A percentile compares a stretch with the other conserved stretches of the same genome.
Conservation (phyloP, 2,113 vertebrate species). For the Ammospiza caudacuta region DNA sequence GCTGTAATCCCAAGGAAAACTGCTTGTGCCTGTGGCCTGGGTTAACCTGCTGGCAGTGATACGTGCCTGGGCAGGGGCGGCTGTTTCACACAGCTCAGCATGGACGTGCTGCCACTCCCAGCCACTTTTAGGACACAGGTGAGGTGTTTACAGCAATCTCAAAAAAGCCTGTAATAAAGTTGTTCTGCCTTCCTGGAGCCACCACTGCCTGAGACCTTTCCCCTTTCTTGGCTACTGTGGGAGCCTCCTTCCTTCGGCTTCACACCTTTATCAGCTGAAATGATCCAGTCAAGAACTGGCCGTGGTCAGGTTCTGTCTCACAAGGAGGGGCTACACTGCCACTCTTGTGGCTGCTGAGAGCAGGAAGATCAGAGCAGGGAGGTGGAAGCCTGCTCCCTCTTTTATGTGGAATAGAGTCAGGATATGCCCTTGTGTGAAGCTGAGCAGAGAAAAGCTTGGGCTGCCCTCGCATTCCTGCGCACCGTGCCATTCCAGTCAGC, state of each 20-base stretch:
- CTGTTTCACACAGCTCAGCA: slow-evolving; percentile 23
- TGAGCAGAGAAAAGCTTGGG: background rate
- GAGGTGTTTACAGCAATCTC: slow-evolving; percentile 15
- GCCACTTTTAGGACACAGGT: background rate
- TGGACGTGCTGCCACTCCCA: slow-evolving; percentile 38
- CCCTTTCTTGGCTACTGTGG: background rate
- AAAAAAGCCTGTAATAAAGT: background rate
- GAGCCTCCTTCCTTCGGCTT: background rate
- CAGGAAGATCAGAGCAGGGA: background rate
- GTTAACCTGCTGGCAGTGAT: slow-evolving; percentile 37
- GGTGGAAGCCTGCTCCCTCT: background rate
- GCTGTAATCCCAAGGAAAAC: background rate
- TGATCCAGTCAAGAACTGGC: background rate
- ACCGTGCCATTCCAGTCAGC: slow-evolving; percentile 42
- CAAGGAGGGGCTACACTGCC: background rate
- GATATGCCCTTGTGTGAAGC: background rate
- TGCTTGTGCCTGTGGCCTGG: slow-evolving; percentile 7
- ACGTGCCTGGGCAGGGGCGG: slow-evolving; percentile 38
- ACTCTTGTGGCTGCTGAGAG: background rate
- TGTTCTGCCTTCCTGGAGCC: background rate
- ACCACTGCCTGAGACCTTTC: slow-evolving; percentile 32
- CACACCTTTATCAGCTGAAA: background rate
- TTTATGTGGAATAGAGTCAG: background rate
- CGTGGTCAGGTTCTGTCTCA: background rate
- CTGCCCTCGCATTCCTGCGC: background rate